Evolutionary conservation across 2,888 invertebrate species (phyloP), one percentile per base, ranked within the genome.

Genomic region (Drosophila merina): DNA sequence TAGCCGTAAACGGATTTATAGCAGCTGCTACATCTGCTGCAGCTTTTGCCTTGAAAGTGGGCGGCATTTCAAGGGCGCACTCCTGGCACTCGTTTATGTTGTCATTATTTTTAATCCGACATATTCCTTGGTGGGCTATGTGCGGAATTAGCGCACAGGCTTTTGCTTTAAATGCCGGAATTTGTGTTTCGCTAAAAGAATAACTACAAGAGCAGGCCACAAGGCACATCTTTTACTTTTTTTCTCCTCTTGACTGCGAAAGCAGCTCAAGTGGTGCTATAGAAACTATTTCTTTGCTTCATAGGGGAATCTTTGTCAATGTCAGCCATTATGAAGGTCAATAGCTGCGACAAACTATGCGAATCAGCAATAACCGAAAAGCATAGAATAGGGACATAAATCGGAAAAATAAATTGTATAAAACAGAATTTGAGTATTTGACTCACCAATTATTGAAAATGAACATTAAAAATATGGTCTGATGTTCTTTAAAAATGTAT

Each of bases 1-100:
- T 77, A 78, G 75, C 79, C 57, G 76, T 78, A 81, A 84, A 81
- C 81, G 75, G 75, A 84, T 81, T 81, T 78, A 78, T 72, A 59
- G 71, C 71, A 66, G 56, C 54, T 70, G 64, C 51, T 69, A 60
- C 66, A 57, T 49, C 28, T 51, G 47, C 60, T 76, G 71, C 74
- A 64, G 59, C 26, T 62, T 57, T 77, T 12, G 60, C 81, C 81
- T 81, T 83, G 84, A 28, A 25, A 42, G 48, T 57, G 54, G 47
- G 33, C 52, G 58, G 48, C 47, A 42, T 81, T 82, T 75, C 77
- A 81, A 79, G 79, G 77, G 44, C 67, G 57, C 56, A 31, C 80
- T 44, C 44, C 60, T 76, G 71, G 63, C 68, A 62, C 72, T 83
- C 80, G 80, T 75, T 86, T 84, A 72, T 74, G 72, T 60, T 84